These are phyloP conservation scores for Lutra lutra DNA, from an alignment of 2,797 vertebrate genomes.

Conservation along the genomic window DNA sequence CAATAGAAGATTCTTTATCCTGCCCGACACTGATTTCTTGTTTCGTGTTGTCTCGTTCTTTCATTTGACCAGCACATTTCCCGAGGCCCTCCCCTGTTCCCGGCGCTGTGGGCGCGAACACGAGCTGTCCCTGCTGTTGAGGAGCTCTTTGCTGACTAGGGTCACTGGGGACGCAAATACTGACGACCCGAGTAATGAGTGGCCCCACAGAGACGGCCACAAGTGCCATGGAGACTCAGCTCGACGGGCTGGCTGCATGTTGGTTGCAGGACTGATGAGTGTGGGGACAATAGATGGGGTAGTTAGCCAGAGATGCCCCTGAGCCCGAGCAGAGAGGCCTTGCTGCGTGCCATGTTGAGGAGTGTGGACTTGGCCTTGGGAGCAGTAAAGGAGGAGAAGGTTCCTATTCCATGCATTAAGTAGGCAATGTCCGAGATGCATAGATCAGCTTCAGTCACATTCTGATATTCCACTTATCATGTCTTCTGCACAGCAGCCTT, in stretches of 20 bases:
- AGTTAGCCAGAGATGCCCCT: background rate
- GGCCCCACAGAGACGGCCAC: background rate
- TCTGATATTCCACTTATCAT: background rate
- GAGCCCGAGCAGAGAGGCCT: background rate
- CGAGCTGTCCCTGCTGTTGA: background rate
- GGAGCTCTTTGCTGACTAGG: background rate
- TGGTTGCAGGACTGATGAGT: background rate
- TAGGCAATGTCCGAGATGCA: background rate
- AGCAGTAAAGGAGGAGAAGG: background rate
- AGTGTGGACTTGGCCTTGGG: background rate
- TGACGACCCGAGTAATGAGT: accelerated
- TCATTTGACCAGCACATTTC: background rate
- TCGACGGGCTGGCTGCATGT: background rate
- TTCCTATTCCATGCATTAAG: too few relatives aligned
- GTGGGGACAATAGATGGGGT: background rate
- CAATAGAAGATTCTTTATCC: slow-evolving; percentile 20
- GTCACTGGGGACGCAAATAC: background rate
- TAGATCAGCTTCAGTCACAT: background rate
- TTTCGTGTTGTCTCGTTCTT: background rate
- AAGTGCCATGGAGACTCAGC: accelerated
- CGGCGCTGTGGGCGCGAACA: background rate
- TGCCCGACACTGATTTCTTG: slow-evolving; percentile 32
- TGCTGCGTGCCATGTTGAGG: background rate
- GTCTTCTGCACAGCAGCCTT: background rate
- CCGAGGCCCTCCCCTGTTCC: background rate